Evolutionary conservation across 1,140 invertebrate species (phyloP).

Genomic region (Steinernema khuongi): DNA sequence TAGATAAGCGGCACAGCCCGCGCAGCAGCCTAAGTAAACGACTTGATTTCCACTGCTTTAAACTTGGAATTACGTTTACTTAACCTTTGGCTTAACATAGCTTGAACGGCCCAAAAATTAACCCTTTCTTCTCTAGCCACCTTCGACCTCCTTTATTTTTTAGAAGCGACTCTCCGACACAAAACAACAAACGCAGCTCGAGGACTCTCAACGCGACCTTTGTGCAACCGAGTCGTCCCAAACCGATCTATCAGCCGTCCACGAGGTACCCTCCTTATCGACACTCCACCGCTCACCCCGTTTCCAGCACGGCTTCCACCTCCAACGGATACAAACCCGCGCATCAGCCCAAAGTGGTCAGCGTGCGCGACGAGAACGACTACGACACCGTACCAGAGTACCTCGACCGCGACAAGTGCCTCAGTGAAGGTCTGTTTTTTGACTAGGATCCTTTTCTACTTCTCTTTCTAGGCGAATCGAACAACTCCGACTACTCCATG

Average conservation of each 20-base stretch:
- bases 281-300: background rate
- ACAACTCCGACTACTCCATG: conserved; percentile 20
- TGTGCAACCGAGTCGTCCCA: background rate
- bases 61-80: no score
- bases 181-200: conserved; percentile 13
- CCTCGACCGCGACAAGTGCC: conserved; percentile 22
- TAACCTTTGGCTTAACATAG: no score
- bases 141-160: no score
- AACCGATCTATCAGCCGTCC: background rate
- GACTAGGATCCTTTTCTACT: conserved; percentile 21
- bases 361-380: conserved; percentile 43
- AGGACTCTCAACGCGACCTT: background rate
- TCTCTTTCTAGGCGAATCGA: conserved; percentile 1
- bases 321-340: background rate
- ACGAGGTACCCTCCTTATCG: background rate
- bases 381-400: conserved; percentile 50
- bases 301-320: background rate
- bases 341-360: background rate
- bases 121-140: no score
- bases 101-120: no score
- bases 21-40: no score
- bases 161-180: background rate
- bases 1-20: no score
- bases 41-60: no score
- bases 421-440: conserved; percentile 27